These are phyloP conservation scores for Callorhinus ursinus DNA, from an alignment of 2,113 vertebrate species.

Conservation along the genomic window DNA sequence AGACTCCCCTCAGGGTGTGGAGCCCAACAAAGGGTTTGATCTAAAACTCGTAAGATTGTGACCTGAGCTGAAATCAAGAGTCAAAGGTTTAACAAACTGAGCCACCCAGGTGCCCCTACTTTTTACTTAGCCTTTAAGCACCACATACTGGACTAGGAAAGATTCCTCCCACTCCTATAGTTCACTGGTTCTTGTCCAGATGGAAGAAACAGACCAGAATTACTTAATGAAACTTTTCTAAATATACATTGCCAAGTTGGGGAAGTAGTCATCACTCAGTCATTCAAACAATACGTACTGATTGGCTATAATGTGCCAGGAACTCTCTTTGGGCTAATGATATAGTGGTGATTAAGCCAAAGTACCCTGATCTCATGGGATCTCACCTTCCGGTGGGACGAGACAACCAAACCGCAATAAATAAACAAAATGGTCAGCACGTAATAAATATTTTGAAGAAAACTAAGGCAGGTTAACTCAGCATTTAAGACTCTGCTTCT, in stretches of 20 bases:
- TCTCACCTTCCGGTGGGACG: background rate
- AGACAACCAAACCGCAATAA: background rate
- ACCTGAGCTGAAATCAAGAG: background rate
- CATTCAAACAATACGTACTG: background rate
- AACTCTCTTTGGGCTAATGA: background rate
- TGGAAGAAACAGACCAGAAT: background rate
- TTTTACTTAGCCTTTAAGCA: background rate
- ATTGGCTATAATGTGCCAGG: background rate
- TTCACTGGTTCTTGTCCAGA: background rate
- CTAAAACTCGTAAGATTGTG: no score
- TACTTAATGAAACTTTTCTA: background rate
- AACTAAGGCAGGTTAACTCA: background rate
- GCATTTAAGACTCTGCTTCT: slow-evolving; percentile 18
- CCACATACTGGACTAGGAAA: background rate
- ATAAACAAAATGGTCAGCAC: background rate
- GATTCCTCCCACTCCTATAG: background rate
- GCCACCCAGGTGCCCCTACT: background rate
- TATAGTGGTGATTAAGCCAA: background rate
- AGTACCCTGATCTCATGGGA: background rate
- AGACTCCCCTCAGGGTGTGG: background rate
- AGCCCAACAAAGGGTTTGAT: background rate
- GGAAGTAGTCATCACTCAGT: background rate
- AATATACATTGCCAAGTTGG: background rate
- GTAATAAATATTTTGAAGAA: background rate
- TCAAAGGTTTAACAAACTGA: background rate